Base-by-base conservation (phyloP, 1,140 invertebrate species). In the Lamellibrachia luymesi region DNA sequence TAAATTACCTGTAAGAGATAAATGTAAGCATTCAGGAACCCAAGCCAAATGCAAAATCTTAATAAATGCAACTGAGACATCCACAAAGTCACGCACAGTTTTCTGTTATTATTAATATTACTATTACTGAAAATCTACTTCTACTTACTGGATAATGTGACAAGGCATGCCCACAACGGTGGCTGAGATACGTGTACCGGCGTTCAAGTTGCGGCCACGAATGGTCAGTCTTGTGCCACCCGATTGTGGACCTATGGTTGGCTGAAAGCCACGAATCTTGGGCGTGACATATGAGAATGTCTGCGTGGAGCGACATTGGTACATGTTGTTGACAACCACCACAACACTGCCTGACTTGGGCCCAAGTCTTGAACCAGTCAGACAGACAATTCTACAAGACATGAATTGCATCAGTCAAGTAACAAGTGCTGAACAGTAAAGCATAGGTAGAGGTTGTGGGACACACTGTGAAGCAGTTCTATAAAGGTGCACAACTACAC, bases 211-310 rank as follows among this genome's bases (percentile, higher is more conserved):
- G 94, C 98, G 97, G 27, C 99, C 99, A 94, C 97, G 98, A 92
- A 99, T 98, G 2, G 98, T 98, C 90, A 99, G 96, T 94, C 98
- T 97, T 0, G 99, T 99, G 2, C 99, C 99, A 89, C 99, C 99
- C 93, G 98, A 98, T 94, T 98, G 97, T 4, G 99, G 99, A 0
- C 99, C 99, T 92, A 98, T 97, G 0, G 97, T 96, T 1, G 99
- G 99, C 95, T 97, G 97, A 91, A 99, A 97, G 8, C 98, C 97
- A 91, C 97, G 97, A 51, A 99, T 91, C 17, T 80, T 80, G 64
- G 64, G 64, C 5, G 64, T 22, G 6, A 80, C 64, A 22, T 80
- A 80, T 4, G 64, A 80, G 64, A 80, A 80, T 22, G 25, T 80
- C 64, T 80, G 64, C 13, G 13, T 80, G 64, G 64, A 80, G 64